phyloP scores from a whole-genome alignment of 2,888 invertebrate genomes.

The Trachelus troglodyta region DNA sequence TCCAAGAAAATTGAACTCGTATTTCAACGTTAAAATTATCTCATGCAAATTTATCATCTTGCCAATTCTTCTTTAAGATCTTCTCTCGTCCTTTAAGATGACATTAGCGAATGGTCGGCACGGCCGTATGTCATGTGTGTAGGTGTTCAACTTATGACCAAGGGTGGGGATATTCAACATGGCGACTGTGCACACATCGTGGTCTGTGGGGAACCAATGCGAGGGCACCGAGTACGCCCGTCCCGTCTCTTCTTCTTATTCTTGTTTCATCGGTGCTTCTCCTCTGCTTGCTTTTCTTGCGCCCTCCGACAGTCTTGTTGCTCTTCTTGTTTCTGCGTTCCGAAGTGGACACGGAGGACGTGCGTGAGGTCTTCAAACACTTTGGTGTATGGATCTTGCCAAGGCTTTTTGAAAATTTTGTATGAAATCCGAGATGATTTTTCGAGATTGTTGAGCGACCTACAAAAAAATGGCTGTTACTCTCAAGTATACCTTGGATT shows the following conservation, averaged over 20 bases:
- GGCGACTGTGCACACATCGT: constrained; percentile 62
- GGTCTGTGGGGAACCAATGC: constrained; percentile 57
- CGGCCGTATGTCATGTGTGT: constrained; percentile 46
- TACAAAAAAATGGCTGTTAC: background rate
- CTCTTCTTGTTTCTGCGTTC: constrained; percentile 1
- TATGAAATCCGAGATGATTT: background rate
- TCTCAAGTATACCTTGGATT: background rate
- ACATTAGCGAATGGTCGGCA: constrained; percentile 28
- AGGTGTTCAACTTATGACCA: constrained; percentile 50
- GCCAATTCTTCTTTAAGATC: background rate
- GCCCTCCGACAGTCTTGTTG: background rate
- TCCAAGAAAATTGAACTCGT: background rate
- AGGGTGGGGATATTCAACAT: constrained; percentile 58
- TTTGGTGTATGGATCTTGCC: background rate
- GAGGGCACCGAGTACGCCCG: constrained; percentile 60
- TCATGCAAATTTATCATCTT: background rate
- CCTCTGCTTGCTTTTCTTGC: constrained; percentile 11
- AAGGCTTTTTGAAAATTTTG: background rate
- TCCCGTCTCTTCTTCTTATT: constrained; percentile 28
- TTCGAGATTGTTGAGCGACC: background rate
- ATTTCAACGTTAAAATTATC: background rate
- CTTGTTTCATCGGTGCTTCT: constrained; percentile 26
- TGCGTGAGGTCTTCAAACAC: background rate
- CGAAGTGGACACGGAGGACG: background rate
- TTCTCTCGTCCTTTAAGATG: constrained; percentile 6